phyloP scores from a whole-genome alignment of 2,797 vertebrate species.

The Poecilia velifera region DNA sequence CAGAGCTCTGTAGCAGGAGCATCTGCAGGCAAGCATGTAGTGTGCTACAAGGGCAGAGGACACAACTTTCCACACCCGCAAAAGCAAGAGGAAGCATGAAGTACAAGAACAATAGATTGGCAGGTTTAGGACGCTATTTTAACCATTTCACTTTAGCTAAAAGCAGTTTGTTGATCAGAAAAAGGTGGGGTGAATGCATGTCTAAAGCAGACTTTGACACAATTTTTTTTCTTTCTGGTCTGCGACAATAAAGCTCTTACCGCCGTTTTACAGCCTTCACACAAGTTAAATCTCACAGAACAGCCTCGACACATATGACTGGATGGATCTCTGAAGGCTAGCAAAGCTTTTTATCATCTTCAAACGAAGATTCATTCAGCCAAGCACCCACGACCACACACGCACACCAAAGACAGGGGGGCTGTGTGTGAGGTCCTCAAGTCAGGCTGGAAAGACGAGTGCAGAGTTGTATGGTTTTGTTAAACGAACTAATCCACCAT shows the following conservation, averaged over 20 bases:
- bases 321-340: conserved; percentile 43
- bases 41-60: conserved; percentile 54
- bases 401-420: conserved; percentile 69
- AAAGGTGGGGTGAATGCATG: not conserved
- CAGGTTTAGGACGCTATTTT: conserved; percentile 48
- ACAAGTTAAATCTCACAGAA: conserved; percentile 22
- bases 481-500: conserved; percentile 77
- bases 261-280: conserved; percentile 1
- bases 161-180: not conserved
- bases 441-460: conserved; percentile 74
- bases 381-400: conserved; percentile 74
- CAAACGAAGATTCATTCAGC: conserved; percentile 66
- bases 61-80: conserved; percentile 55
- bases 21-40: conserved; percentile 53
- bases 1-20: conserved; percentile 59
- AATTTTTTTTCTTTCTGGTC: not conserved
- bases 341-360: conserved; percentile 73
- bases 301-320: conserved; percentile 40
- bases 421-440: conserved; percentile 80
- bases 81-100: conserved; percentile 62
- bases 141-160: conserved; percentile 21
- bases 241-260: conserved; percentile 36
- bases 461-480: conserved; percentile 79
- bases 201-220: conserved; percentile 13
- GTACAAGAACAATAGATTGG: conserved; percentile 62